A percentile compares a stretch with the other conserved stretches of the same genome.
phyloP scores from a whole-genome alignment of 1,140 invertebrate species.

The Ctenoplectra terminalis region DNA sequence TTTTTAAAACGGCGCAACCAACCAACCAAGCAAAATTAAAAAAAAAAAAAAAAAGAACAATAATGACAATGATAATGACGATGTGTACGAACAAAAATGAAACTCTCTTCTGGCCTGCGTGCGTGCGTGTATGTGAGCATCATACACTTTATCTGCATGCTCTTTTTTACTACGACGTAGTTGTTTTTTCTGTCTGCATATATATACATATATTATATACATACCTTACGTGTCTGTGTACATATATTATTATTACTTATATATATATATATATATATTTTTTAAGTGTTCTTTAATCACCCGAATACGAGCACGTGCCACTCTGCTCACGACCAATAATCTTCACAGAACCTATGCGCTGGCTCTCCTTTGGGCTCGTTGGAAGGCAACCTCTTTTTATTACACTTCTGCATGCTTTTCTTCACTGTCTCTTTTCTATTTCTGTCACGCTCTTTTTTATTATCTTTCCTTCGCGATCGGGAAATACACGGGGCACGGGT shows the following conservation, averaged over 20 bases:
- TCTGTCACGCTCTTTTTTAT: constrained; percentile 61
- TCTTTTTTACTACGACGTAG: constrained; percentile 54
- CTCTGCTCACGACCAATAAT: constrained; percentile 69
- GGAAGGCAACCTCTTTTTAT: constrained; percentile 65
- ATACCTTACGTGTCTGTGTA: constrained; percentile 57
- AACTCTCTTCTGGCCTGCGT: constrained; percentile 70
- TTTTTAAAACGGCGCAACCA: constrained; percentile 49
- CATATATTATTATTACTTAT: constrained; percentile 55
- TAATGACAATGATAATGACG: constrained; percentile 12
- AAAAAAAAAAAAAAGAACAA: constrained; percentile 35
- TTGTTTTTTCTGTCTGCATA: constrained; percentile 51
- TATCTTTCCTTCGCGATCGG: constrained; percentile 56
- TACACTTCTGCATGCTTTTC: constrained; percentile 74
- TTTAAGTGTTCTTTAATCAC: constrained; percentile 61
- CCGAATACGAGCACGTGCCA: constrained; percentile 75
- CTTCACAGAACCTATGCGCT: constrained; percentile 68
- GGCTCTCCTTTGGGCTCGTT: constrained; percentile 70
- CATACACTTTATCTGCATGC: constrained; percentile 70
- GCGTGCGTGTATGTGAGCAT: constrained; percentile 69
- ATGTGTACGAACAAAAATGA: constrained; percentile 36
- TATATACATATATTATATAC: constrained; percentile 12
- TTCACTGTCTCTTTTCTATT: constrained; percentile 57
- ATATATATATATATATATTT: constrained; percentile 57
- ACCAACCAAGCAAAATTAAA: constrained; percentile 47
- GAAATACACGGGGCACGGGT: constrained; percentile 19